A percentile compares a stretch with the other conserved stretches of the same genome.
Conservation (phyloP, 2,888 invertebrate species). For the Scotopteryx bipunctaria region DNA sequence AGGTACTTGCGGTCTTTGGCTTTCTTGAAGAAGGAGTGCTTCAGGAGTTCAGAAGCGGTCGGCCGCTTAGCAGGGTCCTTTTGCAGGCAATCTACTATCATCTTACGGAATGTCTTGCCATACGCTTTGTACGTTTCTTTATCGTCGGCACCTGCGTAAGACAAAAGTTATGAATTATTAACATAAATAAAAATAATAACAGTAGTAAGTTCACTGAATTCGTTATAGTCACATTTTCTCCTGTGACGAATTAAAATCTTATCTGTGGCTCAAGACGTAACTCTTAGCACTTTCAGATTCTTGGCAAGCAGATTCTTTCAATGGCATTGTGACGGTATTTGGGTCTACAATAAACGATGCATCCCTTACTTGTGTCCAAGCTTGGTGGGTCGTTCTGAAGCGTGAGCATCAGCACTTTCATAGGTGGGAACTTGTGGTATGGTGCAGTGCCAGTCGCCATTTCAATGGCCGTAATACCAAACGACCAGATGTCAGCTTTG, state of each 20-base stretch:
- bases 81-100: constrained; percentile 98
- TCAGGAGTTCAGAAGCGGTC: constrained; percentile 96
- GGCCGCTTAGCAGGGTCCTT: constrained; percentile 97
- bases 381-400: constrained; percentile 99
- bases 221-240: too few species aligned
- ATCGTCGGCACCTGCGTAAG: constrained; percentile 90
- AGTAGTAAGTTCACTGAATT: too few species aligned
- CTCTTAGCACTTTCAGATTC: too few species aligned
- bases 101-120: constrained; percentile 98
- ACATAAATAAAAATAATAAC: too few species aligned
- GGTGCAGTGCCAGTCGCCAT: constrained; percentile 99
- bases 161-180: background rate
- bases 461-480: constrained; percentile 99
- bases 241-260: too few species aligned
- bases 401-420: constrained; percentile 99
- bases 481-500: constrained; percentile 92
- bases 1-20: constrained; percentile 96
- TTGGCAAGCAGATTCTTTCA: too few species aligned
- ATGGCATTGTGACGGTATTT: too few species aligned
- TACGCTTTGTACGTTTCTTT: constrained; percentile 99
- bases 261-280: too few species aligned
- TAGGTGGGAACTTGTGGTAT: constrained; percentile 99
- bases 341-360: too few species aligned
- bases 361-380: constrained; percentile 92
- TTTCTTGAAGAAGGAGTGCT: constrained; percentile 99